These are phyloP conservation scores for Timema podura DNA, from an alignment of 2,888 invertebrate genomes.

Conservation along the genomic window DNA sequence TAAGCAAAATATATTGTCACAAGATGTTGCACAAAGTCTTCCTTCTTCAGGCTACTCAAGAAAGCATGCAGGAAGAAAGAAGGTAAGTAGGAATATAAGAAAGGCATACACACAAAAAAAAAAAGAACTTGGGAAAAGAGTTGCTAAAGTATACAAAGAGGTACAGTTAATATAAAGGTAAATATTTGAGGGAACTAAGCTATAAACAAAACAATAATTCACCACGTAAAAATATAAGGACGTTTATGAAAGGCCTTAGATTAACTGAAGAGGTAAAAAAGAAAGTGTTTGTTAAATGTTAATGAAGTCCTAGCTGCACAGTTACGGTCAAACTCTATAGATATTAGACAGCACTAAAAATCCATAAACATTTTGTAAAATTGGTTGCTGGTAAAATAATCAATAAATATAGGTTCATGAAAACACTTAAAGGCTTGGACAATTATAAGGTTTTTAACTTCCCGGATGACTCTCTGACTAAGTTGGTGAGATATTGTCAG, in stretches of 20 bases:
- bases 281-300: neutral
- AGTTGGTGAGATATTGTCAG: neutral
- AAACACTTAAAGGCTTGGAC: conserved; percentile 1
- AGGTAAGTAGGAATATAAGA: neutral
- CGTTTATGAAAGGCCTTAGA: neutral
- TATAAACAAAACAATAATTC: conserved; percentile 14
- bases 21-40: neutral
- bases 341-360: neutral
- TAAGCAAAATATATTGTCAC: neutral
- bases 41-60: neutral
- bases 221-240: neutral
- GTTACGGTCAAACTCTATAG: neutral
- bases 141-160: conserved; percentile 5
- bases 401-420: neutral
- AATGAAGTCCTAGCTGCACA: conserved; percentile 11
- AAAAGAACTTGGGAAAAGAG: neutral
- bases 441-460: neutral
- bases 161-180: conserved; percentile 5
- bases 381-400: conserved; percentile 3
- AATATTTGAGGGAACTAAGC: conserved; percentile 7
- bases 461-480: neutral
- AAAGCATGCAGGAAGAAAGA: conserved; percentile 7
- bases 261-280: neutral
- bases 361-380: neutral
- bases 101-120: neutral